These are phyloP conservation scores for Rhabditoides inermis DNA, from an alignment of 2,888 invertebrate species.

Conservation along the genomic window DNA sequence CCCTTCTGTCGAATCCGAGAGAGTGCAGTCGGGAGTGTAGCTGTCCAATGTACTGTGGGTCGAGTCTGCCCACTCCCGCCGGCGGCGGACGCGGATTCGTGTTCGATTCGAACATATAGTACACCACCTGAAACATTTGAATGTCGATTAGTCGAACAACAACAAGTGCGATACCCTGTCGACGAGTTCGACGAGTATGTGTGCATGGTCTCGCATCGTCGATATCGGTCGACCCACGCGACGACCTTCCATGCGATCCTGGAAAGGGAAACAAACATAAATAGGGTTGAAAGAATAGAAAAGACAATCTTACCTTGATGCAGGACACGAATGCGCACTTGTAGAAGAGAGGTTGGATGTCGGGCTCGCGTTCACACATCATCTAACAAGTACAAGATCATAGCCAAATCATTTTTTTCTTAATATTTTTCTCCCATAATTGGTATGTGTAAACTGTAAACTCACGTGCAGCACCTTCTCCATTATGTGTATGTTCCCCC, in stretches of 20 bases:
- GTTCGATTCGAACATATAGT: conserved; percentile 19
- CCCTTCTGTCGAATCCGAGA: conserved; percentile 35
- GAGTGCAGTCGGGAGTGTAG: conserved; percentile 27
- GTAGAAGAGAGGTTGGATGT: conserved; percentile 37
- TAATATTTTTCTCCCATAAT: too few relatives aligned
- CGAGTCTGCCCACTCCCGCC: conserved; percentile 2
- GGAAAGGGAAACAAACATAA: neutral
- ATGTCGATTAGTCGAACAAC: conserved; percentile 6
- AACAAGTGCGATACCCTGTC: conserved; percentile 26
- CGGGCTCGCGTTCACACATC: conserved; percentile 31
- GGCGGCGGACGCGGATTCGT: conserved; percentile 1
- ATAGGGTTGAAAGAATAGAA: neutral
- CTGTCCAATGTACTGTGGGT: neutral
- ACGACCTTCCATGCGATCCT: neutral
- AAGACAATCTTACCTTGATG: conserved; percentile 20
- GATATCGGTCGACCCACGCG: conserved; percentile 12
- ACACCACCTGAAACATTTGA: neutral
- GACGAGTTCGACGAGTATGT: conserved; percentile 38
- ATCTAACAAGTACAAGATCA: too few relatives aligned
- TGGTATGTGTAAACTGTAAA: too few relatives aligned
- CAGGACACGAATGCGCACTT: conserved; percentile 44
- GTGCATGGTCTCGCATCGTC: conserved; percentile 41
- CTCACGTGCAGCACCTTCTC: conserved; percentile 42
- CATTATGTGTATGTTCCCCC: conserved; percentile 46
- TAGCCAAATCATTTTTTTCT: too few relatives aligned